Conservation (phyloP, 2,797 vertebrate species). For the Pteropus rufus region DNA sequence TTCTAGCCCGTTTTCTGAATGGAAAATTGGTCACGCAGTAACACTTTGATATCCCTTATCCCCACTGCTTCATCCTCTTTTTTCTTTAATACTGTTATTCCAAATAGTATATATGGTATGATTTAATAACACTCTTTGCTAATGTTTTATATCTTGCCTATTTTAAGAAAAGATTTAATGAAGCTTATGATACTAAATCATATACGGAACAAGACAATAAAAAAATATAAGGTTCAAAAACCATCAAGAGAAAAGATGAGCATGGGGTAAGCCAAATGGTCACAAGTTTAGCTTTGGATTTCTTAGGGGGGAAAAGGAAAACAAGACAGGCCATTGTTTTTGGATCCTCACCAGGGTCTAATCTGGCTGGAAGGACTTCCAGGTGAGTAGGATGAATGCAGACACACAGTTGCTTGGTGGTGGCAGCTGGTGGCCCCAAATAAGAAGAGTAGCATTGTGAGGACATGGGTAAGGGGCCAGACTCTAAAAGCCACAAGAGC, state of each 20-base stretch:
- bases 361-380: not conserved
- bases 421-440: too few species aligned
- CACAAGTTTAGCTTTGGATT: not conserved
- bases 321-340: not conserved
- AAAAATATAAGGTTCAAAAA: slow-evolving; percentile 1
- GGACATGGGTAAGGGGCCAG: fast-evolving
- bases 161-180: not conserved
- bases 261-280: not conserved
- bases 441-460: not conserved
- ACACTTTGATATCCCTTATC: not conserved
- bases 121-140: not conserved
- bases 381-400: not conserved
- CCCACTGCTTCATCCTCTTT: not conserved
- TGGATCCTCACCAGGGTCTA: not conserved
- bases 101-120: not conserved
- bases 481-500: not conserved
- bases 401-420: not conserved
- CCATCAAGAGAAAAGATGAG: not conserved
- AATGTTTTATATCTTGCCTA: not conserved
- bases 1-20: not conserved
- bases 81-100: not conserved
- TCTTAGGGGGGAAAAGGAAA: not conserved
- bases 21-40: not conserved
- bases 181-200: not conserved
- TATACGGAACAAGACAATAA: not conserved